phyloP scores from a whole-genome alignment of 2,888 invertebrate genomes.

The Ashinkailepas kermadecensis region DNA sequence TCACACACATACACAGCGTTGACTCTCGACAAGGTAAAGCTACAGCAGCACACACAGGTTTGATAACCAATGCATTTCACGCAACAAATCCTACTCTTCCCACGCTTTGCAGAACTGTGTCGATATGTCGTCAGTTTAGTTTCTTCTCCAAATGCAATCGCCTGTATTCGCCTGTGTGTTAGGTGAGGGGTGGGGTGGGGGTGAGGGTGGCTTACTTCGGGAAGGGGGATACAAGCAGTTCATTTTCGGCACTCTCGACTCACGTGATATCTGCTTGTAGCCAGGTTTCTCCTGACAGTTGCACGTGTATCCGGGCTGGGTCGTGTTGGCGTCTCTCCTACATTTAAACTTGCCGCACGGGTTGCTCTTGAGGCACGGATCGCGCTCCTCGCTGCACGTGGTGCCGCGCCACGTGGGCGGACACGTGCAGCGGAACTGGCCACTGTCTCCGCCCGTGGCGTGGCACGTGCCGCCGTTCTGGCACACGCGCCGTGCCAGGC shows the following conservation, averaged over 20 bases:
- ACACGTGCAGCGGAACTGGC: constrained; percentile 1
- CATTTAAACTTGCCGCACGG: not conserved
- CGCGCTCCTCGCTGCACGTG: not conserved
- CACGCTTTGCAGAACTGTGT: too few relatives aligned
- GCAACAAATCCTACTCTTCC: too few relatives aligned
- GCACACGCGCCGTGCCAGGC: not conserved
- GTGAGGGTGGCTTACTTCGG: too few relatives aligned
- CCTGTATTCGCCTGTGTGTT: too few relatives aligned
- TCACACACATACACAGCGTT: too few relatives aligned
- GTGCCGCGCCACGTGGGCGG: constrained; percentile 14
- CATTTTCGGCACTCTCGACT: not conserved
- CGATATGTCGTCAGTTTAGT: too few relatives aligned
- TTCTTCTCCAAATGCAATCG: too few relatives aligned
- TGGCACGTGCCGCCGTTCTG: constrained; percentile 15
- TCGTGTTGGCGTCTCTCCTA: constrained; percentile 1
- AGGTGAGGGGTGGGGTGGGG: too few relatives aligned
- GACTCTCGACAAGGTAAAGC: too few relatives aligned
- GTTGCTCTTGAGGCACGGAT: not conserved
- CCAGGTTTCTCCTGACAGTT: not conserved
- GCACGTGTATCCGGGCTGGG: not conserved
- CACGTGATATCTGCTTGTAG: not conserved
- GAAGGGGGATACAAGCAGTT: too few relatives aligned
- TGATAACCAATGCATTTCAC: too few relatives aligned
- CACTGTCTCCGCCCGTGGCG: not conserved
- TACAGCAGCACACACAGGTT: too few relatives aligned